Conservation (phyloP, 2,113 vertebrate species). For the Oncorhynchus kisutch region DNA sequence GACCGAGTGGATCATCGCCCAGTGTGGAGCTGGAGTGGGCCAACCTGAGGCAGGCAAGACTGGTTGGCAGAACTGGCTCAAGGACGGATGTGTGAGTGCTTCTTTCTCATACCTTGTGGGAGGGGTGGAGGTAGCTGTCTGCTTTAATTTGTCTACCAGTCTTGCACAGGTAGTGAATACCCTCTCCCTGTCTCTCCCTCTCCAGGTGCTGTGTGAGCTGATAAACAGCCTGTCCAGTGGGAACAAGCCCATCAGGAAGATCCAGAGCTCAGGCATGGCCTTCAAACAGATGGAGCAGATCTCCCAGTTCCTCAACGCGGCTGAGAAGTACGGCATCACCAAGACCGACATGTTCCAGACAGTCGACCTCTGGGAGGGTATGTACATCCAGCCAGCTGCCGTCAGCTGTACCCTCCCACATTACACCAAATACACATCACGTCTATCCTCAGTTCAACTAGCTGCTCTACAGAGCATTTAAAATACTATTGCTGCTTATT, state of each 20-base stretch:
- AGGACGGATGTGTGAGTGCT: conserved; percentile 88
- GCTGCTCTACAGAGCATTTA: too few species aligned
- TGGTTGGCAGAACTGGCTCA: conserved; percentile 94
- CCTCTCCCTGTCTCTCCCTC: background rate
- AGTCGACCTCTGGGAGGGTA: conserved; percentile 93
- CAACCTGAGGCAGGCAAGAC: conserved; percentile 79
- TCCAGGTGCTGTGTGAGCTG: conserved; percentile 84
- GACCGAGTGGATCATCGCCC: conserved; percentile 85
- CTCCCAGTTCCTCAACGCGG: conserved; percentile 88
- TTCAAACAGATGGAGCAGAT: conserved; percentile 99
- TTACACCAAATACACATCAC: too few species aligned
- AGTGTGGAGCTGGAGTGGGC: conserved; percentile 77
- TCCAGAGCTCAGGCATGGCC: conserved; percentile 82
- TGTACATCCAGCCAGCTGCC: conserved; percentile 13
- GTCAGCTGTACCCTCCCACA: too few species aligned
- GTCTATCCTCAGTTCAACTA: too few species aligned
- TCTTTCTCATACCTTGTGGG: background rate
- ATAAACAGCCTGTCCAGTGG: conserved; percentile 85
- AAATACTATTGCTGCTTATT: too few species aligned
- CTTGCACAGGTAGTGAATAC: background rate
- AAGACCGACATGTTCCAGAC: conserved; percentile 96
- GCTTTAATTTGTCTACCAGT: background rate
- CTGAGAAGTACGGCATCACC: conserved; percentile 85
- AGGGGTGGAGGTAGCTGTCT: background rate
- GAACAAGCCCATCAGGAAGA: conserved; percentile 80